Evolutionary conservation across 1,140 invertebrate species (phyloP), one percentile per base, ranked within the genome.

Genomic region (Gonioctena quinquepunctata): DNA sequence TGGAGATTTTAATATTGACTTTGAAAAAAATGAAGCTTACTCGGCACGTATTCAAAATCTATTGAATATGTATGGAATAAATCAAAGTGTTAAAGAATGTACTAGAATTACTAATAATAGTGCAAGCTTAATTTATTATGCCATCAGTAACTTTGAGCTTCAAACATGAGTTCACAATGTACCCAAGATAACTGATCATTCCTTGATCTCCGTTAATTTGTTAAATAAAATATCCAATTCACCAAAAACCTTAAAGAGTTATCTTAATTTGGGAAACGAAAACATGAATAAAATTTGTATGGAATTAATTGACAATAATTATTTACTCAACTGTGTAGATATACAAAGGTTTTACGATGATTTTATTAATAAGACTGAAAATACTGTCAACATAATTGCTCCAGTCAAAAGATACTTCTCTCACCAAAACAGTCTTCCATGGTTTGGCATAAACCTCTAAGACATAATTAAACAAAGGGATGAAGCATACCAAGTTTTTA

Each of bases 171-270:
- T 57, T 21, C 56, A 57, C n/a, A 6, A 57, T 57, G 56, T 22
- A n/a, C 56, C 56, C 3, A 57, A 57, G 56, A 21, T 57, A 16
- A 57, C 56, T 57, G 56, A 57, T 57, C 56, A 57, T 57, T 57
- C 56, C 11, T 7, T 57, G 19, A 25, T 57, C 18, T 57, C 6
- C 4, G n/a, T 57, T 5, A 57, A 57, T 57, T 22, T 57, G 11
- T 13, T 21, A 5, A 57, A 57, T 25, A 21, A 21, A 21, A 13
- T 19, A 57, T 6, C 4, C 3, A 13, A 57, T 57, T 4, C 6
- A 2, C 6, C 23, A 11, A 6, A 19, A 22, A 57, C 49, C 4
- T 50, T n/a, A n/a, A 16, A 5, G 3, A 5, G 4, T n/a, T 16
- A 50, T n/a, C 49, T 4, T 5, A 50, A 50, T 50, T 50, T 50